Conservation (phyloP, 2,113 vertebrate species). For the Neogale vison region DNA sequence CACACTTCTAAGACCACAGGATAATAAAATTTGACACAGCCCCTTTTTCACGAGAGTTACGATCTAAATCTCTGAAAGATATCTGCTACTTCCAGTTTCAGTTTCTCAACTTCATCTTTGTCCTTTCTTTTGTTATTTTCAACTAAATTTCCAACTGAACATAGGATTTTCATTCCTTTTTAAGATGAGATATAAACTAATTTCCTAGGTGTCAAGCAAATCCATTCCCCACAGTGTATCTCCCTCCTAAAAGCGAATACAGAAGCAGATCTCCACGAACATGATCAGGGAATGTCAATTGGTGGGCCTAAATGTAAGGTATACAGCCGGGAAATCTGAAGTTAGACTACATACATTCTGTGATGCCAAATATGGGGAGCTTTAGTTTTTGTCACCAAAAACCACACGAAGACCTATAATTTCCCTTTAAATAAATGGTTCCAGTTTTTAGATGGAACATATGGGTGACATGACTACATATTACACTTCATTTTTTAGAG, state of each 20-base stretch:
- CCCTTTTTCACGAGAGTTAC: neutral
- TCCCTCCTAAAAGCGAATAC: neutral
- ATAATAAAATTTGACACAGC: neutral
- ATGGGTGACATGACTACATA: neutral
- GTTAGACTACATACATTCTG: neutral
- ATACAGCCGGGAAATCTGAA: neutral
- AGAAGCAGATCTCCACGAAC: neutral
- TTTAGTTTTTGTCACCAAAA: neutral
- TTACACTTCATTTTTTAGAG: neutral
- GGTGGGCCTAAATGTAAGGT: neutral
- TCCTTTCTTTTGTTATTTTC: neutral
- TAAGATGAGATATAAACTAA: neutral
- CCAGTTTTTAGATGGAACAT: neutral
- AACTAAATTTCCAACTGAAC: neutral
- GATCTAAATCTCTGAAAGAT: neutral
- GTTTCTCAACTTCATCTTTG: neutral
- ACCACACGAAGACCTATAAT: neutral
- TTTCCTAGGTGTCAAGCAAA: neutral
- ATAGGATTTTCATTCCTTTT: neutral
- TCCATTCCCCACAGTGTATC: neutral
- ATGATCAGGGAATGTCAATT: neutral
- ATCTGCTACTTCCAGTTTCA: neutral
- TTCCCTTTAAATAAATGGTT: neutral
- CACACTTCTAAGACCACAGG: neutral
- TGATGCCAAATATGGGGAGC: neutral